These are phyloP conservation scores for Xiphophorus birchmanni DNA, from an alignment of 2,797 vertebrate genomes.

Conservation along the genomic window DNA sequence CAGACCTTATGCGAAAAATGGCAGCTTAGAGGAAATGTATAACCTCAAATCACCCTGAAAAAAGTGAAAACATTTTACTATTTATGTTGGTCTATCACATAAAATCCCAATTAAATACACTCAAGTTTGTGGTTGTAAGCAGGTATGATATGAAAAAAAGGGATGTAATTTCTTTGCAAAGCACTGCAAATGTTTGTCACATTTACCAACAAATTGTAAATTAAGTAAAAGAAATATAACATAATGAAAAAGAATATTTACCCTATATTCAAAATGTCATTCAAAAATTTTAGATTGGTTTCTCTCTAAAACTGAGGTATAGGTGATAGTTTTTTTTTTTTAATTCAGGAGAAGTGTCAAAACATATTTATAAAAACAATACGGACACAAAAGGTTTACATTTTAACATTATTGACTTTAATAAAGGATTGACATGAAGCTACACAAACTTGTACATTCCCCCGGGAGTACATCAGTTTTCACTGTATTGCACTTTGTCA, in stretches of 20 bases:
- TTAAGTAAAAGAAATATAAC: neutral
- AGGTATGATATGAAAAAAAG: neutral
- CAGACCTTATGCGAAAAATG: neutral
- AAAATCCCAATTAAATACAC: neutral
- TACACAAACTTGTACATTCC: constrained; percentile 70
- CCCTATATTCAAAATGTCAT: neutral
- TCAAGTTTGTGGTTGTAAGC: neutral
- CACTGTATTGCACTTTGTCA: constrained; percentile 69
- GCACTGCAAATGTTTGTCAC: neutral
- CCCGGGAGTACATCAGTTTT: constrained; percentile 41
- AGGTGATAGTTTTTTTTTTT: neutral
- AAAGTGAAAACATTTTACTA: neutral
- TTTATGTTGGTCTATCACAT: neutral
- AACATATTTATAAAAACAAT: constrained; percentile 1
- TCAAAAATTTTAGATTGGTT: neutral
- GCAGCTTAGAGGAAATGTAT: neutral
- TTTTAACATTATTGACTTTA: constrained; percentile 66
- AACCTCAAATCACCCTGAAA: neutral
- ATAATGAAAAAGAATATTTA: neutral
- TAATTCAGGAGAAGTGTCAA: neutral
- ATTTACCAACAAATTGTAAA: neutral
- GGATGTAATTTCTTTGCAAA: neutral
- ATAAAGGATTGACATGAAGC: constrained; percentile 63
- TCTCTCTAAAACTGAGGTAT: neutral
- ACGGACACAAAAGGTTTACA: constrained; percentile 5